Base-by-base conservation (phyloP, 2,797 vertebrate species). In the Tokudaia tokunoshimensis region DNA sequence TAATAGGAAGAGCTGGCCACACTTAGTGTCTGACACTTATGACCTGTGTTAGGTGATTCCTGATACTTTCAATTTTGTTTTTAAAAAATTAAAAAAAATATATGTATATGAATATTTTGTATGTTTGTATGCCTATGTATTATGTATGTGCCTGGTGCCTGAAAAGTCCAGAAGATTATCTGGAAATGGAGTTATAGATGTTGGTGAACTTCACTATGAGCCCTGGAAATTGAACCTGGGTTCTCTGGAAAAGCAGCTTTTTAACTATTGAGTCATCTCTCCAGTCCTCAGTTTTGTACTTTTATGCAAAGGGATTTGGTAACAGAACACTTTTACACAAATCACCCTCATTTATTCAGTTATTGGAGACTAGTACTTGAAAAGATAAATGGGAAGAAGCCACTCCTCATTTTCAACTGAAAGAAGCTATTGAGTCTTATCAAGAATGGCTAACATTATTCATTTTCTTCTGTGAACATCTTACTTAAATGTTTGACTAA, bases 401-500 rank as follows among this genome's bases (percentile, higher is more conserved):
- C 1, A 44, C 37, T 57, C n/a, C n/a, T n/a, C n/a, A n/a, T n/a
- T n/a, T n/a, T n/a, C n/a, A n/a, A n/a, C n/a, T n/a, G n/a, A n/a
- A n/a, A n/a, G n/a, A 79, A 79, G 34, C 55, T 83, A 34, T 93
- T 17, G 95, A 63, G 74, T 41, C 41, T 72, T 81, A 22, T 93
- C 57, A 75, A 95, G 90, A 93, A 89, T 82, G 65, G 13, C 96
- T 95, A 98, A 37, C 8, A 44, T 78, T 76, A 95, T 96, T 98
- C 97, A 90, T 82, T 95, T 96, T 99, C 99, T 57, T 97, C 99
- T 70, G 95, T 99, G 94, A 99, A 99, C 99, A 99, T 99, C 97
- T 98, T 96, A 97, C 99, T 99, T 76, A 99, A 99, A 31, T 99
- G 98, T 93, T 99, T 98, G 95, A 99, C 96, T 94, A 99, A 98